A percentile compares a stretch with the other conserved stretches of the same genome.
phyloP scores from a whole-genome alignment of 1,140 invertebrate species.

The Ruditapes philippinarum region DNA sequence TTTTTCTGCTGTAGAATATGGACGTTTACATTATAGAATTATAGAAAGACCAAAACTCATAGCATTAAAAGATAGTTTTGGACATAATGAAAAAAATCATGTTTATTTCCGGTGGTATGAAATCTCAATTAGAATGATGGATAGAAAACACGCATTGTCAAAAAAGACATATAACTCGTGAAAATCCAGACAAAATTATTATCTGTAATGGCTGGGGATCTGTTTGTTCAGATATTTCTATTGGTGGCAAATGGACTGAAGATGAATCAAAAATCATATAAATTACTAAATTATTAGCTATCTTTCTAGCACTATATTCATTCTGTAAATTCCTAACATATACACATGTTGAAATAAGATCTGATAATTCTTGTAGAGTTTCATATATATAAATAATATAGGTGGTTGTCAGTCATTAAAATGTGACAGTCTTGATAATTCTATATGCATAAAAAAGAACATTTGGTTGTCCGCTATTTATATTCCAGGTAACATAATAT shows the following conservation, averaged over 20 bases:
- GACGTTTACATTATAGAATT: constrained; percentile 13
- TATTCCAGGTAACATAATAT: neutral
- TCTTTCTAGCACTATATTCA: neutral
- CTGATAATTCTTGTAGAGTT: neutral
- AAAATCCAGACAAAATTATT: constrained; percentile 33
- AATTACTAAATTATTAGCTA: neutral
- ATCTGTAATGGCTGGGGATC: neutral
- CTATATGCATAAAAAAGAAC: too few species aligned
- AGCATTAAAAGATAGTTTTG: constrained; percentile 10
- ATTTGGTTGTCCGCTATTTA: constrained; percentile 18
- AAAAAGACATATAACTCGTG: constrained; percentile 25
- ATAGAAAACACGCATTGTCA: neutral
- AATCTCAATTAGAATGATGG: constrained; percentile 30
- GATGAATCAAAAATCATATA: constrained; percentile 7
- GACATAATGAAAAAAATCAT: constrained; percentile 24
- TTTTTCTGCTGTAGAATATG: constrained; percentile 43
- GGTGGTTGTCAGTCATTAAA: neutral
- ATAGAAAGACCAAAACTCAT: constrained; percentile 29
- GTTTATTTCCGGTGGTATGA: constrained; percentile 18
- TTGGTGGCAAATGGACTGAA: constrained; percentile 42
- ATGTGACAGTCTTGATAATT: neutral
- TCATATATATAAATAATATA: constrained; percentile 23
- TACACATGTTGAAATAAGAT: constrained; percentile 29
- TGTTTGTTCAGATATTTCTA: constrained; percentile 12
- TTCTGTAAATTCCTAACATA: neutral